Conservation (phyloP, 1,140 invertebrate species). For the Rhysida immarginata region DNA sequence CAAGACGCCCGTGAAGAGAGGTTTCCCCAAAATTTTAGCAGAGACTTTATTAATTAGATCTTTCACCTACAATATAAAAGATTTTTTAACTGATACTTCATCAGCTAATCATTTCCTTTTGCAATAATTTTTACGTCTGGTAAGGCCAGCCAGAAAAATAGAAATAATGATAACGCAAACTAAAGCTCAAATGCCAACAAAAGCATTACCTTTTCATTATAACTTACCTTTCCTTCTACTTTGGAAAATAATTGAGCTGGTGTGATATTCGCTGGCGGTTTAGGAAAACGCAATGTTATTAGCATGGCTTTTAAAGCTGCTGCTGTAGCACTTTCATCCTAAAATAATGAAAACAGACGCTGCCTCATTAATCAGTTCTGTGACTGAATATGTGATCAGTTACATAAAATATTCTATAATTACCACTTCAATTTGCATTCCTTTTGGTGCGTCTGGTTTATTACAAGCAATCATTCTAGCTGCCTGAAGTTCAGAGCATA, state of each 20-base stretch:
- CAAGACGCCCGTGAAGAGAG: slow-evolving; percentile 55
- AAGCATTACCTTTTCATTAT: too few relatives aligned
- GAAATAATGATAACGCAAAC: too few relatives aligned
- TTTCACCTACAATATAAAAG: slow-evolving; percentile 24
- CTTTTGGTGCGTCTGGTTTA: slow-evolving; percentile 34
- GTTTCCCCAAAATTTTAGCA: slow-evolving; percentile 47
- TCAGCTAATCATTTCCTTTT: too few relatives aligned
- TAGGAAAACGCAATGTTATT: slow-evolving; percentile 58
- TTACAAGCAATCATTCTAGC: slow-evolving; percentile 52
- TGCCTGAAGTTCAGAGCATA: slow-evolving; percentile 63
- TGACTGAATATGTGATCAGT: too few relatives aligned
- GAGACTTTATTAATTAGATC: slow-evolving; percentile 47
- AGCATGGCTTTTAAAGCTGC: slow-evolving; percentile 57
- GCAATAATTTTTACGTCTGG: too few relatives aligned
- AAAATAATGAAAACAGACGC: too few relatives aligned
- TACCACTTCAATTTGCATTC: slow-evolving; percentile 34
- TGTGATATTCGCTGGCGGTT: slow-evolving; percentile 67
- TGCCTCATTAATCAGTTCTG: too few relatives aligned
- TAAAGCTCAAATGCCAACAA: too few relatives aligned
- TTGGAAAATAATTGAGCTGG: slow-evolving; percentile 58
- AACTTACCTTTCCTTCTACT: slow-evolving; percentile 49
- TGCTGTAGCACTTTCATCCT: slow-evolving; percentile 67
- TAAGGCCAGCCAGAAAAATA: too few relatives aligned
- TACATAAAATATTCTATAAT: too few relatives aligned
- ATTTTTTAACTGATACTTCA: too few relatives aligned